A percentile compares a stretch with the other conserved stretches of the same genome.
These are phyloP conservation scores for Gortyna flavago DNA, from an alignment of 2,888 invertebrate genomes.

Conservation along the genomic window DNA sequence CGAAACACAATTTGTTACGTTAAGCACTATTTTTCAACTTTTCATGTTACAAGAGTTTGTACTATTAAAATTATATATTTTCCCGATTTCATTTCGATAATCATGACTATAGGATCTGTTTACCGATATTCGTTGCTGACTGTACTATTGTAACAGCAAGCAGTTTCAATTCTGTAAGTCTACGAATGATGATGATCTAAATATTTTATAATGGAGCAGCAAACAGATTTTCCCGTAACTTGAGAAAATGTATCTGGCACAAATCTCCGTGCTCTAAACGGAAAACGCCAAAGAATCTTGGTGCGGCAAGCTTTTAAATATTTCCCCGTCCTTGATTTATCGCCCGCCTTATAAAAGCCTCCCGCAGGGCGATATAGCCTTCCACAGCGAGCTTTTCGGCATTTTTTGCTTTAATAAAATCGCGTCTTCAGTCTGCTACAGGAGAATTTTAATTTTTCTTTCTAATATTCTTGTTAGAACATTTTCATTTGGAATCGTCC, in stretches of 20 bases:
- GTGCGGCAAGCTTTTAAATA: slow-evolving; percentile 79
- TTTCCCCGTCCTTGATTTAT: slow-evolving; percentile 88
- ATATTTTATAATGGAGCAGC: neutral
- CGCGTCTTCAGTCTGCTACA: slow-evolving; percentile 77
- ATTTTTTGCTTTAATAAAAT: slow-evolving; percentile 85
- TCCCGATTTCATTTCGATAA: too few species aligned
- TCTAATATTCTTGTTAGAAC: slow-evolving; percentile 79
- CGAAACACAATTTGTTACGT: neutral
- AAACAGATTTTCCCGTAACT: neutral
- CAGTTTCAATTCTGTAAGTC: neutral
- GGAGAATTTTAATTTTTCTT: slow-evolving; percentile 83
- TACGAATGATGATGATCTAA: neutral
- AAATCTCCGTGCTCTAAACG: slow-evolving; percentile 55
- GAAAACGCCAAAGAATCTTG: slow-evolving; percentile 75
- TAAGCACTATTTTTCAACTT: neutral
- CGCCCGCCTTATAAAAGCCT: slow-evolving; percentile 88
- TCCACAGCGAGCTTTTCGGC: slow-evolving; percentile 76
- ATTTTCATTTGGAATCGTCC: slow-evolving; percentile 73
- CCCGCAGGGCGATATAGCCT: slow-evolving; percentile 81
- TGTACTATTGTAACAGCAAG: neutral
- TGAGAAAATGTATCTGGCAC: slow-evolving; percentile 27
- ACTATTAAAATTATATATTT: too few species aligned
- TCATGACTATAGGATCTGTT: too few species aligned
- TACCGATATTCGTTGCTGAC: neutral
- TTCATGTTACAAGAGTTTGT: neutral